A percentile compares a stretch with the other conserved stretches of the same genome.
phyloP scores from a whole-genome alignment of 2,888 invertebrate species.

The Dicycla oo region DNA sequence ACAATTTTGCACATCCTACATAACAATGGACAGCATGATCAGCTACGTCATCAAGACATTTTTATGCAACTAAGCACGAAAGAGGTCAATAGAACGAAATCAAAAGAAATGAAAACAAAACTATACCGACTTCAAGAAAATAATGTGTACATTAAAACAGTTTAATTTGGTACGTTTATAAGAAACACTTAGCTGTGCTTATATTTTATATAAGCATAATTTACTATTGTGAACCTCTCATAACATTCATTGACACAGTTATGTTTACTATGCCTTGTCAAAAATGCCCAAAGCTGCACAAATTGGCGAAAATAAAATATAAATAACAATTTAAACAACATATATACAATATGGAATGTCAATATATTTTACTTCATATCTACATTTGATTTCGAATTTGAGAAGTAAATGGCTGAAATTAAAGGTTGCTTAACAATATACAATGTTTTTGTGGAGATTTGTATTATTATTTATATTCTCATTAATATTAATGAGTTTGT shows the following conservation, averaged over 20 bases:
- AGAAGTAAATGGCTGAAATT: constrained; percentile 85
- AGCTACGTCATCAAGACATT: neutral
- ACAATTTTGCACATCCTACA: neutral
- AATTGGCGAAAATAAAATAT: constrained; percentile 66
- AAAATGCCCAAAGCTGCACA: constrained; percentile 41
- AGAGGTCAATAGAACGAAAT: constrained; percentile 32
- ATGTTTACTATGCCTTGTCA: constrained; percentile 22
- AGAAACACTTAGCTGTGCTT: constrained; percentile 33
- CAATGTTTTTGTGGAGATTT: constrained; percentile 80
- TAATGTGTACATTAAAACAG: constrained; percentile 42
- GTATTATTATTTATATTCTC: constrained; percentile 72
- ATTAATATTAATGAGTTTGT: constrained; percentile 73
- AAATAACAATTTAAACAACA: constrained; percentile 87
- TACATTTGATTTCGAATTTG: constrained; percentile 87
- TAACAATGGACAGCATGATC: neutral
- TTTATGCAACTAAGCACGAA: neutral
- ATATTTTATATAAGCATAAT: constrained; percentile 31
- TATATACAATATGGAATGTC: constrained; percentile 89
- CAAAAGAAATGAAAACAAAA: constrained; percentile 36
- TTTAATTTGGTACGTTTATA: constrained; percentile 37
- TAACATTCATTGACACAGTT: constrained; percentile 12
- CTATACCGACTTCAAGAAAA: constrained; percentile 37
- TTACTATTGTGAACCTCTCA: constrained; percentile 14
- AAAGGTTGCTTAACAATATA: constrained; percentile 86
- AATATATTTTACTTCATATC: constrained; percentile 90